Percentiles rank a stretch among this genome's conserved stretches.
These are phyloP conservation scores for Acanthiza pusilla DNA, from an alignment of 2,797 vertebrate genomes.

Conservation along the genomic window DNA sequence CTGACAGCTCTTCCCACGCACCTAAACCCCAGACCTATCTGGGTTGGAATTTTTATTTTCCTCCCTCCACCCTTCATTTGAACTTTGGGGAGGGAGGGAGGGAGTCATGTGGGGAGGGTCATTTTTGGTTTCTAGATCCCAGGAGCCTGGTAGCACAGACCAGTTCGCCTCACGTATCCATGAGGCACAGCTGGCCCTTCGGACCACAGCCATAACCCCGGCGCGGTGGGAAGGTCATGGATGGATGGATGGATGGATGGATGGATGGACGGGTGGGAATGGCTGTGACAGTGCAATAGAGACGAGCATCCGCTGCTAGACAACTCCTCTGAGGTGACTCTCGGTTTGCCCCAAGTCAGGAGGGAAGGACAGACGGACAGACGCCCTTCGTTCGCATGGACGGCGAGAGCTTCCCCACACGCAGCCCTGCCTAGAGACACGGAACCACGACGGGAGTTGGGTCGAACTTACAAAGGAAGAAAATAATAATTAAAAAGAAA, in stretches of 20 bases:
- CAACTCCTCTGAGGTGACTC: slow-evolving; percentile 29
- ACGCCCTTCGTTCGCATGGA: slow-evolving; percentile 10
- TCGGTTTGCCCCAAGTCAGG: neutral
- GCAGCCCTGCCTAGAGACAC: neutral
- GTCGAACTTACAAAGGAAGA: neutral
- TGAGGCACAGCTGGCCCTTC: slow-evolving; percentile 46
- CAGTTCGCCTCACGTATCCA: slow-evolving; percentile 31
- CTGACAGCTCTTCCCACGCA: neutral
- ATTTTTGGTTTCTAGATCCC: slow-evolving; percentile 36
- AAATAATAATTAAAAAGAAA: neutral
- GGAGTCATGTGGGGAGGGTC: neutral
- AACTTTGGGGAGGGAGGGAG: slow-evolving; percentile 27
- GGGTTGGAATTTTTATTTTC: no score
- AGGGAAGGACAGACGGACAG: slow-evolving; percentile 20
- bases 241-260: neutral
- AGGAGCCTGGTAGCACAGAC: slow-evolving; percentile 61
- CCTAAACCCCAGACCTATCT: neutral
- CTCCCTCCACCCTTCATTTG: neutral
- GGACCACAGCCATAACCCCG: slow-evolving; percentile 65
- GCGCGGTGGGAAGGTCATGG: neutral
- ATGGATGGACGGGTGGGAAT: neutral
- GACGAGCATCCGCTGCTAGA: slow-evolving; percentile 43
- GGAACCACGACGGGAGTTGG: neutral
- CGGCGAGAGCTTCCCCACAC: neutral
- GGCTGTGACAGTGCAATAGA: slow-evolving; percentile 70